Conservation (phyloP, 2,888 invertebrate genomes). For the Lymantria monacha region DNA sequence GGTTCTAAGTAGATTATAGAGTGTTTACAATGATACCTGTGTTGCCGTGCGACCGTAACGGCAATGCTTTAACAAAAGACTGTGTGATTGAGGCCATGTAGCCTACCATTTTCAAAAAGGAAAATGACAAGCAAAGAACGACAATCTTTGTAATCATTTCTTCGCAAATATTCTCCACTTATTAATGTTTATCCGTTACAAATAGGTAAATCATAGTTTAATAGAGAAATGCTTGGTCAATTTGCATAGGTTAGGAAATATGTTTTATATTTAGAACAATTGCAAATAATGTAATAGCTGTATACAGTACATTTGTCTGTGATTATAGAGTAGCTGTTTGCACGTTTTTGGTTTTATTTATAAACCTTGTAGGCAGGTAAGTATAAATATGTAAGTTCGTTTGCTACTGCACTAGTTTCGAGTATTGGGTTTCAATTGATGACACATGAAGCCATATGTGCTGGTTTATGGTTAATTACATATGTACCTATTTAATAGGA, state of each 20-base stretch:
- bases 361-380: no score
- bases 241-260: background rate
- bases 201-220: background rate
- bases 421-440: no score
- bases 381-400: no score
- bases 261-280: no score
- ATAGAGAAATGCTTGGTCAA: background rate
- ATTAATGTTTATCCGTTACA: constrained; percentile 12
- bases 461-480: no score
- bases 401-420: no score
- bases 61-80: constrained; percentile 66
- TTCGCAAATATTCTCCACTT: constrained; percentile 16
- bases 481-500: no score
- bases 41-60: constrained; percentile 65
- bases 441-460: no score
- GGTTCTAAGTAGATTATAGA: constrained; percentile 62
- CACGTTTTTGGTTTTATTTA: no score
- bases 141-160: constrained; percentile 36
- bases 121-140: constrained; percentile 55
- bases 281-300: no score
- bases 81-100: constrained; percentile 44
- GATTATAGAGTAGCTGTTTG: no score
- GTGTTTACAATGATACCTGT: constrained; percentile 58
- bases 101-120: constrained; percentile 52
- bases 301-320: no score